Percentiles rank a stretch among this genome's conserved stretches.
Evolutionary conservation across 1,140 invertebrate species (phyloP).

Genomic region (Lutraria rhynchaena): DNA sequence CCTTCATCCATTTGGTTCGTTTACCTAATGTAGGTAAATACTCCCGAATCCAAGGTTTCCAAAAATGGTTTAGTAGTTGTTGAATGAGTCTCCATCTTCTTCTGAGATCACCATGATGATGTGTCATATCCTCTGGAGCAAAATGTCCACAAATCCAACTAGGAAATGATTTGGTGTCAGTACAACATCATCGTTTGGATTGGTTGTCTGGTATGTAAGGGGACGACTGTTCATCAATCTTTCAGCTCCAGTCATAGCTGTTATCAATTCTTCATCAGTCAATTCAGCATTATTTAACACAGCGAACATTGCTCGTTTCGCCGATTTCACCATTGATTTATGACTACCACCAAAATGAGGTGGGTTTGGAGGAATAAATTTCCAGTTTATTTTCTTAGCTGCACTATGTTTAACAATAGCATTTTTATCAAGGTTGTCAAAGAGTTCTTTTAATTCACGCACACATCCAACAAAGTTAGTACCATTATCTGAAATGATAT

Average conservation of each 20-base stretch:
- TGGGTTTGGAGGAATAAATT: too few relatives aligned
- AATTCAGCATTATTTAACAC: slow-evolving; percentile 24
- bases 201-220: slow-evolving; percentile 66
- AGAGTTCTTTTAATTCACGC: slow-evolving; percentile 25
- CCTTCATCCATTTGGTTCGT: slow-evolving; percentile 30
- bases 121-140: not conserved
- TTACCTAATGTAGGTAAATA: slow-evolving; percentile 32
- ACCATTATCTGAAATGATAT: slow-evolving; percentile 24
- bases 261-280: slow-evolving; percentile 40
- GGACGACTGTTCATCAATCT: slow-evolving; percentile 66
- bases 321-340: not conserved
- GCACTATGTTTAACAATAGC: slow-evolving; percentile 1
- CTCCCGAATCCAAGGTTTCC: slow-evolving; percentile 48
- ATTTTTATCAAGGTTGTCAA: slow-evolving; percentile 21
- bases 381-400: too few relatives aligned
- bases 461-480: slow-evolving; percentile 26
- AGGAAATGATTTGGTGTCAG: slow-evolving; percentile 73
- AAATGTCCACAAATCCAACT: slow-evolving; percentile 2
- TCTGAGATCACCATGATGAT: not conserved
- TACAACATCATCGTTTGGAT: slow-evolving; percentile 65
- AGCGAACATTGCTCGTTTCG: slow-evolving; percentile 16
- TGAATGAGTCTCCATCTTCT: slow-evolving; percentile 50
- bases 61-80: slow-evolving; percentile 53
- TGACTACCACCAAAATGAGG: too few relatives aligned
- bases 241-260: slow-evolving; percentile 65